These are phyloP conservation scores for Tragelaphus strepsiceros DNA, from an alignment of 2,113 vertebrate genomes.

Conservation along the genomic window DNA sequence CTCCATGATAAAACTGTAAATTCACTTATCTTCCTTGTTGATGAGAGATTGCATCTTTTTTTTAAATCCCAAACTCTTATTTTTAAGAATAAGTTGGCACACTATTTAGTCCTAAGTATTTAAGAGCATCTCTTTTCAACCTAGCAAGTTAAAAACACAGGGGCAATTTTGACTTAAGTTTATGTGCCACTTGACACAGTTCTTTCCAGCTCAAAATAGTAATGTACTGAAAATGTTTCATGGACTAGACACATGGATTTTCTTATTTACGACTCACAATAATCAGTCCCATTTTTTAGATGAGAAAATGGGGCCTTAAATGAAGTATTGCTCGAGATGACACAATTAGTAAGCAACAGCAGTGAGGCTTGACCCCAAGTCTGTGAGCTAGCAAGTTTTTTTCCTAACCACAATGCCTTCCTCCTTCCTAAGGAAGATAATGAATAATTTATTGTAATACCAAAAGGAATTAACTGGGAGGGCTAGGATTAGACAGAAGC, in stretches of 20 bases:
- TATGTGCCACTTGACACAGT: not conserved
- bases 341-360: not conserved
- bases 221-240: not conserved
- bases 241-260: not conserved
- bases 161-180: not conserved
- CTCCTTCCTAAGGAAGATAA: not conserved
- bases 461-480: not conserved
- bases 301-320: not conserved
- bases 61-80: not conserved
- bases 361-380: not conserved
- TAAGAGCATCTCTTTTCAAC: not conserved
- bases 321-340: not conserved
- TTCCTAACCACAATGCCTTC: not conserved
- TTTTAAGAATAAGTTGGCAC: not conserved
- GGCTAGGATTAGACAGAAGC: not conserved
- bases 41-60: not conserved
- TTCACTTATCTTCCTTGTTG: not conserved
- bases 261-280: not conserved
- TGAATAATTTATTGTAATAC: not conserved
- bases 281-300: not conserved
- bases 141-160: not conserved
- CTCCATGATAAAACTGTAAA: not conserved
- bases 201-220: not conserved
- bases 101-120: not conserved
- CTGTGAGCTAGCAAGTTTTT: not conserved